These are phyloP conservation scores for Potamarius usumacintae DNA, from an alignment of 2,113 vertebrate species.

Conservation along the genomic window DNA sequence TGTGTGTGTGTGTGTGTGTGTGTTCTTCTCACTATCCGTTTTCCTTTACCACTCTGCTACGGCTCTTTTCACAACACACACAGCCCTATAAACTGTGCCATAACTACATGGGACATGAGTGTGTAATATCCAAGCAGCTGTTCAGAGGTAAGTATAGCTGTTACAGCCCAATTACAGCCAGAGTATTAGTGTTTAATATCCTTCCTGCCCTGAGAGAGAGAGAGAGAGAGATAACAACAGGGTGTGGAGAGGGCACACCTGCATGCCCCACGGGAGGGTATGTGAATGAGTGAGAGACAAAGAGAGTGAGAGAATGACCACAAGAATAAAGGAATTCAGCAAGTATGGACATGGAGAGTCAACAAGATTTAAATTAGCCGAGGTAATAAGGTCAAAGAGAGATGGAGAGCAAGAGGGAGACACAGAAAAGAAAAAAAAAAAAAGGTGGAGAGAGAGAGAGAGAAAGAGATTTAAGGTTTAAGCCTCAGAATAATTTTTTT, in stretches of 20 bases:
- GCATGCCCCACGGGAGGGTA: constrained; percentile 38
- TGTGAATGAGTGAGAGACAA: constrained; percentile 17
- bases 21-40: not conserved
- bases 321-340: not conserved
- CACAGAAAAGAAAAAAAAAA: not conserved
- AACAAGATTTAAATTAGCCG: not conserved
- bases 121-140: constrained; percentile 41
- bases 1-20: not conserved
- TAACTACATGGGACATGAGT: not conserved
- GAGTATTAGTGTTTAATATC: constrained; percentile 35
- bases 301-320: constrained; percentile 15
- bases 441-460: not conserved
- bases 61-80: constrained; percentile 10
- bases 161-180: constrained; percentile 12
- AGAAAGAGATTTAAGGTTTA: not conserved
- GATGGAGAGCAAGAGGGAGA: not conserved
- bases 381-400: not conserved
- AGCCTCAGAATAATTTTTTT: not conserved
- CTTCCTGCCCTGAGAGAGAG: constrained; percentile 26
- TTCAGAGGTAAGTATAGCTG: constrained; percentile 22
- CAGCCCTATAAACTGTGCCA: not conserved
- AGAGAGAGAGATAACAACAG: constrained; percentile 1
- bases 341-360: not conserved
- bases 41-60: not conserved
- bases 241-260: constrained; percentile 43